Evolutionary conservation across 2,113 vertebrate species (phyloP).

Genomic region (Sprattus sprattus): DNA sequence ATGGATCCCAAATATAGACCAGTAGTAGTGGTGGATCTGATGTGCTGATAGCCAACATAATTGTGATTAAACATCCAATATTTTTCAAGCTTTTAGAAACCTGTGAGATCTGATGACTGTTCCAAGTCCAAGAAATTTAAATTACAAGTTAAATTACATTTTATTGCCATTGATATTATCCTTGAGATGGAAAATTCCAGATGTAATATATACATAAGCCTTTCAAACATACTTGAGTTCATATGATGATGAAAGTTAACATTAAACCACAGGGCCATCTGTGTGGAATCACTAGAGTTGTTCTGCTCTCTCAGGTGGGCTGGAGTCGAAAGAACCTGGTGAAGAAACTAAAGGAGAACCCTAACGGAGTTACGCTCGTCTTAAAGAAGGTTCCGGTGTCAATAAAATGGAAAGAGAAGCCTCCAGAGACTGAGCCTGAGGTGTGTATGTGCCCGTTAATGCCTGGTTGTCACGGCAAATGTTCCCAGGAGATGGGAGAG

Average conservation of each 20-base stretch:
- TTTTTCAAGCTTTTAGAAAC: too few species aligned
- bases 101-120: too few species aligned
- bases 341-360: conserved; percentile 81
- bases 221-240: too few species aligned
- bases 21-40: too few species aligned
- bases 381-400: conserved; percentile 81
- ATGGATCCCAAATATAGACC: too few species aligned
- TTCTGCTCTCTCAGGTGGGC: conserved; percentile 79
- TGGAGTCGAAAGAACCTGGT: conserved; percentile 81
- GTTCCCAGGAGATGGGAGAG: not conserved
- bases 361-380: conserved; percentile 72
- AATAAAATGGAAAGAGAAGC: conserved; percentile 39
- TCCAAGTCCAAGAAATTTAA: too few species aligned
- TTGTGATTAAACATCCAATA: too few species aligned
- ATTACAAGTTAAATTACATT: too few species aligned
- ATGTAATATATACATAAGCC: too few species aligned
- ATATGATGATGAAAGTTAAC: not conserved
- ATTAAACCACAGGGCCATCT: not conserved
- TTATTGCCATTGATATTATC: too few species aligned
- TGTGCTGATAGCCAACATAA: too few species aligned
- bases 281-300: not conserved
- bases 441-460: not conserved
- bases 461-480: not conserved
- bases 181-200: too few species aligned
- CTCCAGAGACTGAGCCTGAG: conserved; percentile 8